phyloP scores from a whole-genome alignment of 2,888 invertebrate genomes.

The Mimachlamys varia region DNA sequence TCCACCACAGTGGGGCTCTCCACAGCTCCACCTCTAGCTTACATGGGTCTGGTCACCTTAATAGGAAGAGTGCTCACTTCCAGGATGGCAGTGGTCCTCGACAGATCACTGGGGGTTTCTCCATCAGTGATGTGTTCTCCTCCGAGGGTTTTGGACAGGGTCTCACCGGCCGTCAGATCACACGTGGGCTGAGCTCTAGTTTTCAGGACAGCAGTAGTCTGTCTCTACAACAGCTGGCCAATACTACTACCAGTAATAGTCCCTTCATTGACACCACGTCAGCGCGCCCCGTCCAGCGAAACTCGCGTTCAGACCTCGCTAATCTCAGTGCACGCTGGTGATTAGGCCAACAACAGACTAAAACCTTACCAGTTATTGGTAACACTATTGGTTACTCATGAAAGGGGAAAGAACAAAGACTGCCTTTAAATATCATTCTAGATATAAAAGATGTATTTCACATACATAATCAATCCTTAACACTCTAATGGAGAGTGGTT shows the following conservation, averaged over 20 bases:
- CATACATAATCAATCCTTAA: not conserved
- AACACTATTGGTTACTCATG: not conserved
- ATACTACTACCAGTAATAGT: constrained; percentile 34
- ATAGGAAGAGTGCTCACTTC: not conserved
- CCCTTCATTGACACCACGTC: constrained; percentile 55
- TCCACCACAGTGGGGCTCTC: not conserved
- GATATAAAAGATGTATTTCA: not conserved
- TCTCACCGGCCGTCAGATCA: not conserved
- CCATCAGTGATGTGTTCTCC: constrained; percentile 4
- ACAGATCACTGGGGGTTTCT: not conserved
- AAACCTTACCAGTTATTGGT: not conserved
- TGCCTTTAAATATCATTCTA: not conserved
- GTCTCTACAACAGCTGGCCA: not conserved
- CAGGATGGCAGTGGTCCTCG: not conserved
- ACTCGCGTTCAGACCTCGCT: constrained; percentile 66
- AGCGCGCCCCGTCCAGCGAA: constrained; percentile 46
- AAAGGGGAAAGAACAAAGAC: not conserved
- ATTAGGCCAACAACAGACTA: not conserved
- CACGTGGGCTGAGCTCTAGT: constrained; percentile 7
- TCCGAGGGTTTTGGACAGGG: constrained; percentile 3
- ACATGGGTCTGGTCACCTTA: constrained; percentile 14
- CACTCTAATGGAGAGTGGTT: not conserved
- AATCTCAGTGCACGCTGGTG: constrained; percentile 67
- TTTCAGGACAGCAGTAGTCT: constrained; percentile 10
- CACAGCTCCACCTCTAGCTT: constrained; percentile 1